Evolutionary conservation across 2,797 vertebrate species (phyloP).

Genomic region (Enteromius fasciolatus): DNA sequence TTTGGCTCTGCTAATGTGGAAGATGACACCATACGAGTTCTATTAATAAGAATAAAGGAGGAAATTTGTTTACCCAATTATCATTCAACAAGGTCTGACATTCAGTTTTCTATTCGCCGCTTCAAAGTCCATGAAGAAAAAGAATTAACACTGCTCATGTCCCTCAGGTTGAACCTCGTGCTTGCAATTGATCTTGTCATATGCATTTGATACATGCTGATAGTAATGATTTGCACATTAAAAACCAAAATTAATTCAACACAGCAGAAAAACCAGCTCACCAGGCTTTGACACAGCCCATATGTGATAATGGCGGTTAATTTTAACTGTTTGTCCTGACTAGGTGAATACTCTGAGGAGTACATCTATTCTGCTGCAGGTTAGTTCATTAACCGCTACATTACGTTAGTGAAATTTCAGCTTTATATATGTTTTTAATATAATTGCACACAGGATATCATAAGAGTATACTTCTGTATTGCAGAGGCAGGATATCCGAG

Average conservation of each 20-base stretch:
- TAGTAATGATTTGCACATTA: neutral
- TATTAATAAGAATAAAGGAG: neutral
- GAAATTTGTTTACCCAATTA: too few species aligned
- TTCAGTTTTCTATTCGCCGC: neutral
- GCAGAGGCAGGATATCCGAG: slow-evolving; percentile 84
- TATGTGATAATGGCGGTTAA: neutral
- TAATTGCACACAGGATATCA: too few species aligned
- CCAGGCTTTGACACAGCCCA: neutral
- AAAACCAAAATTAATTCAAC: neutral
- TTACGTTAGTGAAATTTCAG: neutral
- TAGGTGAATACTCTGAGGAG: slow-evolving; percentile 85
- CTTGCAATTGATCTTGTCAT: neutral
- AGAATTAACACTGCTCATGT: neutral
- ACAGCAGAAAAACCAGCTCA: neutral
- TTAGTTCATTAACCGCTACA: slow-evolving; percentile 50
- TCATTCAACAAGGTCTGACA: neutral
- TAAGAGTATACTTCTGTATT: slow-evolving; percentile 8
- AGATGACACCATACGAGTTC: neutral
- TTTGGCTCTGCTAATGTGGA: neutral
- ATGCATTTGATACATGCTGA: neutral
- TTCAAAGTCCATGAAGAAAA: neutral
- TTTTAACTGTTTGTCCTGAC: slow-evolving; percentile 36
- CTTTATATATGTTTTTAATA: neutral
- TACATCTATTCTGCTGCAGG: slow-evolving; percentile 80
- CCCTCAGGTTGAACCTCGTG: neutral